phyloP scores from a whole-genome alignment of 2,888 invertebrate species.

The Meiosimyza decipiens region DNA sequence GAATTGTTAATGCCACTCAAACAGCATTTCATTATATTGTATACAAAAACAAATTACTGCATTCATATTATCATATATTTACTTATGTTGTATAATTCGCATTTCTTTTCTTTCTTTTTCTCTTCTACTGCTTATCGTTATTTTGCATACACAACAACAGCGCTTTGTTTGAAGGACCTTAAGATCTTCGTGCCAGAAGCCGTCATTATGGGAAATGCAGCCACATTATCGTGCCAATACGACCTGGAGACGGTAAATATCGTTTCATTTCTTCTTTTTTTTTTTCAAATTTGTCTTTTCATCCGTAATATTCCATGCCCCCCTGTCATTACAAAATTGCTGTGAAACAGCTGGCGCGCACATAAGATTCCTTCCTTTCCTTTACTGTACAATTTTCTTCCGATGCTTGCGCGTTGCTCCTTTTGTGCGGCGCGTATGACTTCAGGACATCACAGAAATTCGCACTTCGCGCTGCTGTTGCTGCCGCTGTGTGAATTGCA shows the following conservation, averaged over 20 bases:
- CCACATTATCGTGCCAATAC: constrained; percentile 67
- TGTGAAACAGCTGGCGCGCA: too few species aligned
- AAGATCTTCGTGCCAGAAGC: constrained; percentile 68
- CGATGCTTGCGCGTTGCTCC: too few species aligned
- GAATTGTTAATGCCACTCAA: neutral
- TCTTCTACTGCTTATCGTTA: constrained; percentile 14
- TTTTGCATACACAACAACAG: constrained; percentile 43
- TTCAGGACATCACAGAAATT: neutral
- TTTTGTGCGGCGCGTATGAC: neutral
- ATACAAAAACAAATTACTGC: constrained; percentile 25
- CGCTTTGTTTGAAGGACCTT: constrained; percentile 65
- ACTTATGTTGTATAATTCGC: constrained; percentile 24
- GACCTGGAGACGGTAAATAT: constrained; percentile 66
- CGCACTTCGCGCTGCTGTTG: neutral
- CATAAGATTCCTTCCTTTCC: too few species aligned
- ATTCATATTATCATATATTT: constrained; percentile 3
- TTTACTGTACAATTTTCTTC: too few species aligned
- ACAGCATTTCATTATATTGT: neutral
- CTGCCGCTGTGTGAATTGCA: constrained; percentile 33
- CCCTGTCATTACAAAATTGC: neutral
- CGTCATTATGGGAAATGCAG: constrained; percentile 67
- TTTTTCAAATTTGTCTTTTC: too few species aligned
- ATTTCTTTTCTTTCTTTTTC: constrained; percentile 7
- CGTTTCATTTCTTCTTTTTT: neutral
- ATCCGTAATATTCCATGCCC: too few species aligned